phyloP scores from a whole-genome alignment of 2,797 vertebrate species.

The Melanotaenia boesemani region DNA sequence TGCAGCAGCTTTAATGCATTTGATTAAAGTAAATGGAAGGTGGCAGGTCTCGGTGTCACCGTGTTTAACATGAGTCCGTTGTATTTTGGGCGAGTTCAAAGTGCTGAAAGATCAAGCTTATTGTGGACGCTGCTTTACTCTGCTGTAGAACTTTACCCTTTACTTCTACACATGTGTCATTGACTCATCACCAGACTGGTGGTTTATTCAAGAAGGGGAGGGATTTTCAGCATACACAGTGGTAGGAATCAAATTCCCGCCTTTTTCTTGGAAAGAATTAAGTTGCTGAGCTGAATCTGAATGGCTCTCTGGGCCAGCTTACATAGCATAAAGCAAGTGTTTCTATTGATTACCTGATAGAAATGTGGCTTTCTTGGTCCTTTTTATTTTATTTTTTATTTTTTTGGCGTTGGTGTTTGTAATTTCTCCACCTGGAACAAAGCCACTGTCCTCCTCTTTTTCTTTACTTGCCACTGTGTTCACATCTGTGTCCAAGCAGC shows the following conservation, averaged over 20 bases:
- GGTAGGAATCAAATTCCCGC: not conserved
- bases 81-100: constrained; percentile 55
- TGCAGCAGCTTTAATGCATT: constrained; percentile 33
- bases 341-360: constrained; percentile 27
- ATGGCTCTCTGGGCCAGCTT: not conserved
- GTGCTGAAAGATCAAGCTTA: constrained; percentile 63
- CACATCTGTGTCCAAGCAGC: constrained; percentile 25
- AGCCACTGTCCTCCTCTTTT: constrained; percentile 26
- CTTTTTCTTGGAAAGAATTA: constrained; percentile 9
- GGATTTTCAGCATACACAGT: not conserved
- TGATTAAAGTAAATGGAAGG: constrained; percentile 50
- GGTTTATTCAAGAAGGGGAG: not conserved
- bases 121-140: constrained; percentile 34
- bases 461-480: constrained; percentile 40
- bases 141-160: constrained; percentile 31
- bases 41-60: constrained; percentile 41
- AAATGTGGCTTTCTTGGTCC: constrained; percentile 6
- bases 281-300: constrained; percentile 13
- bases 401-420: not conserved
- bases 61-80: constrained; percentile 56
- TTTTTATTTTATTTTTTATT: not conserved
- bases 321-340: constrained; percentile 3
- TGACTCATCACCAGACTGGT: constrained; percentile 10
- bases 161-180: constrained; percentile 29
- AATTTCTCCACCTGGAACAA: constrained; percentile 27